A percentile compares a stretch with the other conserved stretches of the same genome.
Evolutionary conservation across 35 echinoderm and acorn worm species (phyloP).

Genomic region (Acanthaster planci): DNA sequence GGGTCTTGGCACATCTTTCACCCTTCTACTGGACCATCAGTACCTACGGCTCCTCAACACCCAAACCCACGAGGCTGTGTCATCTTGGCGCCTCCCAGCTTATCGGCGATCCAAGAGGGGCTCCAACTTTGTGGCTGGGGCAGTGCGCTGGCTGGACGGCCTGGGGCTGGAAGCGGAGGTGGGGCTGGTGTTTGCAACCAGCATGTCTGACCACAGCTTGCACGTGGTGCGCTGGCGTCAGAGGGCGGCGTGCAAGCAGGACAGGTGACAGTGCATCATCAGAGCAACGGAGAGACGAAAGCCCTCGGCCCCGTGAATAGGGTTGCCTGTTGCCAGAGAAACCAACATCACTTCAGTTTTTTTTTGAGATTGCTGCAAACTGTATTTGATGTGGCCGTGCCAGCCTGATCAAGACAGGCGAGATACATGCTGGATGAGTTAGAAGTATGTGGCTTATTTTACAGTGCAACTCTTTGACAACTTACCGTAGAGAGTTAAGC

Average conservation of each 20-base stretch:
- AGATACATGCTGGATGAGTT: too few species aligned
- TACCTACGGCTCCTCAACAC: slow-evolving; percentile 75
- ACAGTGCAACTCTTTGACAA: too few species aligned
- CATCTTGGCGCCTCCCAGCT: slow-evolving; percentile 74
- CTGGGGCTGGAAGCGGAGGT: slow-evolving; percentile 57
- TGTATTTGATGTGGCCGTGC: too few species aligned
- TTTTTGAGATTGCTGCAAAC: too few species aligned
- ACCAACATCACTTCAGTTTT: too few species aligned
- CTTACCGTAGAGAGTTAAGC: too few species aligned
- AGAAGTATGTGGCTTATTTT: too few species aligned
- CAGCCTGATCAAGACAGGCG: too few species aligned
- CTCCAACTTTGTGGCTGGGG: slow-evolving; percentile 85
- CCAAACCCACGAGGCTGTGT: slow-evolving; percentile 72
- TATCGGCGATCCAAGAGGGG: slow-evolving; percentile 72
- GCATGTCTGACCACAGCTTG: slow-evolving; percentile 80
- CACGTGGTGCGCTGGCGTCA: slow-evolving; percentile 81
- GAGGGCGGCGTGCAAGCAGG: background rate
- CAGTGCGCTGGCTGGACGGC: slow-evolving; percentile 72
- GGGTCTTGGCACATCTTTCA: slow-evolving; percentile 63
- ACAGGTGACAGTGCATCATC: background rate
- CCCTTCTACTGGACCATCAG: slow-evolving; percentile 67
- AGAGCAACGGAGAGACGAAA: background rate
- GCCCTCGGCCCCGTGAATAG: too few species aligned
- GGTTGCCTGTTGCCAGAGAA: too few species aligned
- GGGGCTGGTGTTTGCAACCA: slow-evolving; percentile 84